Percentiles rank a stretch among this genome's conserved stretches.
phyloP scores from a whole-genome alignment of 2,113 vertebrate genomes.

The Lontra canadensis region DNA sequence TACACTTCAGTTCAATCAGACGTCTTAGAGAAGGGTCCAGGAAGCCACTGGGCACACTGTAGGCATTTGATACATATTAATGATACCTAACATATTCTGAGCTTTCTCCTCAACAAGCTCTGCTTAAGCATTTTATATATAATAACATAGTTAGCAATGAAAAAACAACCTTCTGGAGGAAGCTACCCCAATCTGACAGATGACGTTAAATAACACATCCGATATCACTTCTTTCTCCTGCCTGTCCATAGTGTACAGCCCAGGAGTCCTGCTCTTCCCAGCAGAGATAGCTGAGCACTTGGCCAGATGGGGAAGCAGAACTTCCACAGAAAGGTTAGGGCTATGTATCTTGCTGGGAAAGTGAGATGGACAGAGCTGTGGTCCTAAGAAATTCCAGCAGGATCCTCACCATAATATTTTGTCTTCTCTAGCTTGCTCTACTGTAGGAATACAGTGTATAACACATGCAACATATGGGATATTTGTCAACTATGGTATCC shows the following conservation, averaged over 20 bases:
- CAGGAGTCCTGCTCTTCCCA: not conserved
- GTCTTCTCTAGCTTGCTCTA: not conserved
- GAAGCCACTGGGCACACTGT: not conserved
- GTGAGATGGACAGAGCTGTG: not conserved
- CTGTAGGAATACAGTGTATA: not conserved
- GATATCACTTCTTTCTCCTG: not conserved
- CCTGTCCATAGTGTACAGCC: too few species aligned
- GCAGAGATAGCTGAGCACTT: not conserved
- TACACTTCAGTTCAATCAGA: not conserved
- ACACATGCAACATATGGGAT: not conserved
- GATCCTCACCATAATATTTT: not conserved
- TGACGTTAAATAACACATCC: not conserved
- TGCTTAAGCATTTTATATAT: not conserved
- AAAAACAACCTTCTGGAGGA: not conserved
- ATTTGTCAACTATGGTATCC: not conserved
- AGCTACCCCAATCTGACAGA: not conserved
- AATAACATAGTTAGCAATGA: not conserved
- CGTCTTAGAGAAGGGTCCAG: not conserved
- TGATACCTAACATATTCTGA: not conserved
- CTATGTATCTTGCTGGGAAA: not conserved
- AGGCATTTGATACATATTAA: not conserved
- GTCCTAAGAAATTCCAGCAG: not conserved
- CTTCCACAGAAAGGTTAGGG: not conserved
- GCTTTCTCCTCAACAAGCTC: not conserved
- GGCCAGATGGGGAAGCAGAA: not conserved